Conservation (phyloP, 1,140 invertebrate species). For the Formica exsecta region DNA sequence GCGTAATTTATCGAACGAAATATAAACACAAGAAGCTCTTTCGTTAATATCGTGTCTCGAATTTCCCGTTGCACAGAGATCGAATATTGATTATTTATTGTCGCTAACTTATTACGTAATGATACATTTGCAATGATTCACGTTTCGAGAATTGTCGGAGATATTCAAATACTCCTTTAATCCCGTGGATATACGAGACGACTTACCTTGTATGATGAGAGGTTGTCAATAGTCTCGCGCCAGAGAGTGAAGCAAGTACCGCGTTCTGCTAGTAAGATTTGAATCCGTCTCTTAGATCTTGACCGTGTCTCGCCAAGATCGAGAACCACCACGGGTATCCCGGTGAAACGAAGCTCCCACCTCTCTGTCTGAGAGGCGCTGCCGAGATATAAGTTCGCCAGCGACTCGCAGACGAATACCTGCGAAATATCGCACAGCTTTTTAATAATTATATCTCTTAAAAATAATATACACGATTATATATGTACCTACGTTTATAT, state of each 20-base stretch:
- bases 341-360: constrained; percentile 93
- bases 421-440: constrained; percentile 76
- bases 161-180: background rate
- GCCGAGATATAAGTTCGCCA: constrained; percentile 93
- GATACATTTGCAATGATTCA: background rate
- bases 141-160: background rate
- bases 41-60: background rate
- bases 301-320: constrained; percentile 92
- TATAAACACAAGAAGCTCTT: constrained; percentile 16
- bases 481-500: background rate
- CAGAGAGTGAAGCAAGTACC: constrained; percentile 95
- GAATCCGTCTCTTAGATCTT: constrained; percentile 90
- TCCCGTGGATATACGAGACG: no score
- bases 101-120: background rate
- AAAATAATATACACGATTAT: background rate
- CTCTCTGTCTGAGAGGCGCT: constrained; percentile 87
- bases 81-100: background rate
- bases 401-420: constrained; percentile 92
- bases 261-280: constrained; percentile 93
- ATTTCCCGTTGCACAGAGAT: background rate
- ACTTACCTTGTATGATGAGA: constrained; percentile 88
- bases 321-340: constrained; percentile 93
- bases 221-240: constrained; percentile 93
- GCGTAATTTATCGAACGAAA: constrained; percentile 11
- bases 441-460: background rate